Percentiles rank a stretch among this genome's conserved stretches.
These are phyloP conservation scores for Bimastos eiseni DNA, from an alignment of 2,888 invertebrate species.

Conservation along the genomic window DNA sequence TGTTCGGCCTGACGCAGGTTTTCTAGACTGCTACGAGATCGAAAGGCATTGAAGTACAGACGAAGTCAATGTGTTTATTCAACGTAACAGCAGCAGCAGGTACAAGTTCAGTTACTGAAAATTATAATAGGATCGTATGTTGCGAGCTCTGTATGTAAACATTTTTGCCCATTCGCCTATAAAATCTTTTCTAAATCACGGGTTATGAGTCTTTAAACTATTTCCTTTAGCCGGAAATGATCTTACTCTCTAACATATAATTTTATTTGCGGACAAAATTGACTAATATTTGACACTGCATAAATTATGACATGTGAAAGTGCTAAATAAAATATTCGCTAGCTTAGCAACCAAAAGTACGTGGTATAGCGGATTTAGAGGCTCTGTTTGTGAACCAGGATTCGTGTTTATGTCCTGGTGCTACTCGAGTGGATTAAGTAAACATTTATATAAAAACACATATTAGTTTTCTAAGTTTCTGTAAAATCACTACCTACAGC, in stretches of 20 bases:
- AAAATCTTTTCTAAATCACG: neutral
- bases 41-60: too few species aligned
- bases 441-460: neutral
- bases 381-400: neutral
- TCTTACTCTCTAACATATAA: neutral
- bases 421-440: neutral
- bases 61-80: too few species aligned
- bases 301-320: neutral
- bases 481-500: neutral
- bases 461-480: neutral
- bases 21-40: too few species aligned
- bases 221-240: neutral
- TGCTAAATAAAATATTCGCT: neutral
- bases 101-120: too few species aligned
- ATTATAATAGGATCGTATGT: too few species aligned
- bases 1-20: too few species aligned
- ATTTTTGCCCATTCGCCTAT: too few species aligned
- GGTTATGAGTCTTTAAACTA: neutral
- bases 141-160: too few species aligned
- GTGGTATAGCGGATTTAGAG: neutral
- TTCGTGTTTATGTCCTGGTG: conserved; percentile 13
- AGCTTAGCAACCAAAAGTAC: neutral
- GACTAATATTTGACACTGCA: neutral
- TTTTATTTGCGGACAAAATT: neutral
- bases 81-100: too few species aligned